Conservation (phyloP, 2,888 invertebrate genomes). For the Amphipyra berbera region DNA sequence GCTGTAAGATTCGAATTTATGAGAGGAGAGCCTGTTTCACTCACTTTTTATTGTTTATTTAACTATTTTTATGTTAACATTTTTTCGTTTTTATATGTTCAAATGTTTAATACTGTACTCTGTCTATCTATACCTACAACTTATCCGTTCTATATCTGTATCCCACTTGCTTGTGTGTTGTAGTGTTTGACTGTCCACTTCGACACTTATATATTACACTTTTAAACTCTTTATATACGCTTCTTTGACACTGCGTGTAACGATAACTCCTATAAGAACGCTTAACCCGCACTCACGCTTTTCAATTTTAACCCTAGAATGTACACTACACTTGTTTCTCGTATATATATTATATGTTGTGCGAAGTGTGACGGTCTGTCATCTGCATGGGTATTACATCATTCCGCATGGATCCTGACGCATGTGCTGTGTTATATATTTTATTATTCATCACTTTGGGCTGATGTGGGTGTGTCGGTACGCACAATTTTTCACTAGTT, state of each 20-base stretch:
- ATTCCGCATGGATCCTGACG: slow-evolving; percentile 74
- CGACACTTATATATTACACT: slow-evolving; percentile 57
- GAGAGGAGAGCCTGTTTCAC: slow-evolving; percentile 78
- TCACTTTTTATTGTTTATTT: slow-evolving; percentile 78
- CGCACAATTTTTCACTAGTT: slow-evolving; percentile 20
- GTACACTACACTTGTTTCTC: slow-evolving; percentile 15
- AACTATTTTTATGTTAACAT: slow-evolving; percentile 72
- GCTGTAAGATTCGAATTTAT: slow-evolving; percentile 95
- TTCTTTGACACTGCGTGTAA: slow-evolving; percentile 30
- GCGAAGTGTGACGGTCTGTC: slow-evolving; percentile 73
- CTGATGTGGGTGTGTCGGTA: slow-evolving; percentile 47
- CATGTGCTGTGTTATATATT: slow-evolving; percentile 75
- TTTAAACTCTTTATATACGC: slow-evolving; percentile 29
- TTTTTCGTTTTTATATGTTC: slow-evolving; percentile 78
- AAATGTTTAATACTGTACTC: slow-evolving; percentile 82
- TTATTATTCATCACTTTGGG: slow-evolving; percentile 41
- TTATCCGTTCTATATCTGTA: slow-evolving; percentile 69
- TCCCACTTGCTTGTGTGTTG: slow-evolving; percentile 73
- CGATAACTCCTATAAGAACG: slow-evolving; percentile 21
- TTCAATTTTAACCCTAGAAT: slow-evolving; percentile 20
- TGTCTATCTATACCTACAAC: slow-evolving; percentile 82
- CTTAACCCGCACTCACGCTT: slow-evolving; percentile 38
- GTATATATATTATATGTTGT: slow-evolving; percentile 20
- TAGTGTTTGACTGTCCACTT: slow-evolving; percentile 78
- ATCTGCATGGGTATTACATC: slow-evolving; percentile 73